Base-by-base conservation (phyloP, 53 echinoderm and acorn worm genomes). In the Paracentrotus lividus region DNA sequence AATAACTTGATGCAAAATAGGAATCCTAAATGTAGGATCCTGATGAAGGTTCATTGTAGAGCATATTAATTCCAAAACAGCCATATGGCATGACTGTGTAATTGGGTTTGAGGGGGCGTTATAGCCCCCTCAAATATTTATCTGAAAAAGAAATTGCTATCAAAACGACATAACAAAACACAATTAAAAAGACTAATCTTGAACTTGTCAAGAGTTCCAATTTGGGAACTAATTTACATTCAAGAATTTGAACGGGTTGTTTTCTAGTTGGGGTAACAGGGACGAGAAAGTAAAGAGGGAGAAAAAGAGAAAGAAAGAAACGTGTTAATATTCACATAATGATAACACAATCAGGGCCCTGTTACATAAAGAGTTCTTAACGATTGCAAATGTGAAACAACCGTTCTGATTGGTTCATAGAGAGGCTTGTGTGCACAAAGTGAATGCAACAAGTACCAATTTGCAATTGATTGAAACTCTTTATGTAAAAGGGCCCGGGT, bases 91-190 rank as follows among this genome's bases (percentile, higher is more conserved):
- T 92, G 92, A 78, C 92, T 92, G 92, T 68, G 91, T 2, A 78
- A 51, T 92, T 92, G 92, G 16, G 36, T 77, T 57, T 92, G 92
- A 68, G 72, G 92, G 43, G 53, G 92, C 54, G 43, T 55, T 27
- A 38, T 55, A n/a, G n/a, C 58, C 33, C 78, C 81, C 92, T 75
- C 49, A 72, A 78, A n/a, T 34, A n/a, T 49, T 43, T 23, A 78
- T 77, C 92, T 92, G 92, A 78, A 92, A 92, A 77, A 81, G 92
- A 92, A 92, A 92, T 92, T 23, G 92, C 77, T 78, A 92, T 92
- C 92, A 92, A 92, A n/a, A 90, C 20, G 42, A 88, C 57, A 59
- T 44, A 29, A 69, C 90, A 72, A 72, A 72, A 90, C 49, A 90
- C 53, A 72, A 36, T 47, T 81, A 47, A 81, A n/a, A 81, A 49